Percentiles rank a stretch among this genome's conserved stretches.
Evolutionary conservation across 2,797 vertebrate species (phyloP).

Genomic region (Galagoides demidoff): DNA sequence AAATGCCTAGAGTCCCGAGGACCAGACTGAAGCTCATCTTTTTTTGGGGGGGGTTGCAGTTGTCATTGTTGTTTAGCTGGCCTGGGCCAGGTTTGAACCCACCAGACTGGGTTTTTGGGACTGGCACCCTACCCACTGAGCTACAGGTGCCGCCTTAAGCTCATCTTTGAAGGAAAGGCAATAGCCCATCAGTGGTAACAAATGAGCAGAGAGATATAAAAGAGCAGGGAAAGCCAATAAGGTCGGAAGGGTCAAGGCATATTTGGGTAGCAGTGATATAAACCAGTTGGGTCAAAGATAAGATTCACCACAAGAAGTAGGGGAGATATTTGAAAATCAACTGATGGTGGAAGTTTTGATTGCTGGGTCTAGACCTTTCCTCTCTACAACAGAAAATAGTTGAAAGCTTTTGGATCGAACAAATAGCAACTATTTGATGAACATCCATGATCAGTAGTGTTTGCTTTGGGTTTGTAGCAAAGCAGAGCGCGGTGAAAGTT

Average conservation of each 20-base stretch:
- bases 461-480: not conserved
- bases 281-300: not conserved
- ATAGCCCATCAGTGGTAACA: not conserved
- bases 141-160: not conserved
- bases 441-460: not conserved
- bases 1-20: not conserved
- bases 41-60: too few species aligned
- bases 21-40: not conserved
- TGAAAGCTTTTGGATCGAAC: not conserved
- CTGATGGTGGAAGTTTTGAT: not conserved
- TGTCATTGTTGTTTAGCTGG: too few species aligned
- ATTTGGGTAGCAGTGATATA: not conserved
- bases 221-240: not conserved
- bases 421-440: not conserved
- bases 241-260: not conserved
- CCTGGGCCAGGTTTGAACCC: too few species aligned
- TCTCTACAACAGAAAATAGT: not conserved
- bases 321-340: not conserved
- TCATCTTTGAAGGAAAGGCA: not conserved
- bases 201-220: not conserved
- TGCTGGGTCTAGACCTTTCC: not conserved
- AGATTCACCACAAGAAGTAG: not conserved
- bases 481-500: not conserved
- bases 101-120: too few species aligned
- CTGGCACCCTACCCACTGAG: too few species aligned